Evolutionary conservation across 2,113 vertebrate species (phyloP), one percentile per base, ranked within the genome.

Genomic region (Perognathus longimembris): DNA sequence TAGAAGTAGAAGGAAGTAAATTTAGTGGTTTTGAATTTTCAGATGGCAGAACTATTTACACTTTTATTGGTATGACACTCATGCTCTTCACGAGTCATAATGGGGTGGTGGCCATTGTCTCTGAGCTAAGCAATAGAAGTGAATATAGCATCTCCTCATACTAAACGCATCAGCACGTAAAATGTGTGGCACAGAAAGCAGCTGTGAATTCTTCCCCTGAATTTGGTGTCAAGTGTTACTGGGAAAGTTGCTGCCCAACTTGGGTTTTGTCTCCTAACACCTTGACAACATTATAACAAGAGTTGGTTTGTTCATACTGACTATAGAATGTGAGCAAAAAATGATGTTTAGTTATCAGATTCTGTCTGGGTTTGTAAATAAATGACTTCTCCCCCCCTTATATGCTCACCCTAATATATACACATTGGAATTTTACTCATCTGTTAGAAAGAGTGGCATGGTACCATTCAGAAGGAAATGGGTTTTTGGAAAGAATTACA

Each of bases 11-110:
- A 88, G 63, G 59, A 89, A 73, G 3, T 38, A 34, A 88, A 85
- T 81, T 89, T 38, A 75, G 3, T 81, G 24, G 91, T 40, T 80
- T 63, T 85, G 54, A 84, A 30, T 84, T 94, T 95, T 91, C 32
- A 61, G 66, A 63, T 69, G 64, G 40, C 40, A 73, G 20, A 88
- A 0, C 18, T 45, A 42, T 81, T 90, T 20, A 64, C 45, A 78
- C 17, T 71, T 71, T 24, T 66, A 80, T 86, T 57, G 3, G 54
- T 15, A 18, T 54, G 14, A 54, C 50, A 54, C 17, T 54, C 50
- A 54, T 14, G 12, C 3, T 54, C 82, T 78, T 26, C 2, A 85
- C 20, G 11, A 77, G 38, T 50, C 30, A 20, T 28, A 67, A 45
- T 40, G 12, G n/a, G 24, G 3, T 36, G 24, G 1, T 54, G 15